Conservation (phyloP, 1,140 invertebrate genomes). For the Drosophila parvula region DNA sequence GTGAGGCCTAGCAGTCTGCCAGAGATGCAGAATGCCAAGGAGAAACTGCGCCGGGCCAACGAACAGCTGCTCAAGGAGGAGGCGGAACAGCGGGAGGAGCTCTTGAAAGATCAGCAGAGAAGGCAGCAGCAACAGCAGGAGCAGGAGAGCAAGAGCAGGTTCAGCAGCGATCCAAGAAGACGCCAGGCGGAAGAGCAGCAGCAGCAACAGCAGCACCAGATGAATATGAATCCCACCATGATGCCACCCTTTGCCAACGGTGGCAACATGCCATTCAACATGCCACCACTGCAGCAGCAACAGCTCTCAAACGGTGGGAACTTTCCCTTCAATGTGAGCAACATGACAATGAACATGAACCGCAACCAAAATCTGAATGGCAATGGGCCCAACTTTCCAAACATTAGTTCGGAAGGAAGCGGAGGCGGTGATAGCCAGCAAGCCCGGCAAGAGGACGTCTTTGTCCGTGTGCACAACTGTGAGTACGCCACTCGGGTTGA, state of each 20-base stretch:
- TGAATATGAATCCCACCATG: conserved; percentile 33
- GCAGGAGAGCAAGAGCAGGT: conserved; percentile 20
- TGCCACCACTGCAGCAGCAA: conserved; percentile 39
- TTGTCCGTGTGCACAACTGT: conserved; percentile 90
- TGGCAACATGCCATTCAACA: conserved; percentile 50
- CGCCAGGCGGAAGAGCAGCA: conserved; percentile 19
- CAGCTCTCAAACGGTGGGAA: conserved; percentile 40
- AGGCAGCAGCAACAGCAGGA: conserved; percentile 23
- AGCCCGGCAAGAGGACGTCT: conserved; percentile 77
- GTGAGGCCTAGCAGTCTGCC: conserved; percentile 85
- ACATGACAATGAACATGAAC: conserved; percentile 26
- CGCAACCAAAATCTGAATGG: conserved; percentile 15
- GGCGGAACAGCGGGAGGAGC: conserved; percentile 60
- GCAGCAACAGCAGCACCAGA: conserved; percentile 19
- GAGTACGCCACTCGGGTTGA: conserved; percentile 89
- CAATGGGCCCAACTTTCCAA: conserved; percentile 31
- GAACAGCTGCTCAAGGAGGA: conserved; percentile 81
- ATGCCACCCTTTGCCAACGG: conserved; percentile 50
- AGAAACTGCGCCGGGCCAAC: conserved; percentile 83
- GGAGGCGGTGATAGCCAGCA: conserved; percentile 9
- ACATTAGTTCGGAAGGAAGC: conserved; percentile 4
- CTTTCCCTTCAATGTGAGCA: conserved; percentile 33
- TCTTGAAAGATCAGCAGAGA: conserved; percentile 44
- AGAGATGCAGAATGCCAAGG: conserved; percentile 85
- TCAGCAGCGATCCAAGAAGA: conserved; percentile 36